Percentiles rank a stretch among this genome's conserved stretches.
These are phyloP conservation scores for Seriola quinqueradiata DNA, from an alignment of 2,113 vertebrate species.

Conservation along the genomic window DNA sequence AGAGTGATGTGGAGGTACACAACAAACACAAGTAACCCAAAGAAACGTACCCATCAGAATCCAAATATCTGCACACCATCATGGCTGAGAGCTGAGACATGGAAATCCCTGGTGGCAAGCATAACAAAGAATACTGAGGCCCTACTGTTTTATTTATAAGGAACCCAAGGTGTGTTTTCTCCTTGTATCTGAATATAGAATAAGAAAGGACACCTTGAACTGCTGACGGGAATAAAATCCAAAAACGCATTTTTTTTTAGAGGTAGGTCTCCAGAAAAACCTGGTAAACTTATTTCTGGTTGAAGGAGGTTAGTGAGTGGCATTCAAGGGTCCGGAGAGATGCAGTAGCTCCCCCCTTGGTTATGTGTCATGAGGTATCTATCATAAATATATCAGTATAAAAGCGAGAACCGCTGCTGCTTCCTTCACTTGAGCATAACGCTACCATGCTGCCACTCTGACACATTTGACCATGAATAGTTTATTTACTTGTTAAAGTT, in stretches of 20 bases:
- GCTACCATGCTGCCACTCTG: background rate
- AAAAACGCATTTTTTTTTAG: slow-evolving; percentile 34
- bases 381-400: slow-evolving; percentile 6
- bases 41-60: slow-evolving; percentile 58
- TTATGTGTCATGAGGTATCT: background rate
- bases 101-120: slow-evolving; percentile 70
- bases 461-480: background rate
- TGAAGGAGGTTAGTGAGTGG: slow-evolving; percentile 22
- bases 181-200: slow-evolving; percentile 65
- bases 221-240: slow-evolving; percentile 68
- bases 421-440: background rate
- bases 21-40: slow-evolving; percentile 51
- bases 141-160: slow-evolving; percentile 78
- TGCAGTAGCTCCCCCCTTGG: slow-evolving; percentile 3
- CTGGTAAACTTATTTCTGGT: slow-evolving; percentile 18
- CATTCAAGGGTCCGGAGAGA: slow-evolving; percentile 9
- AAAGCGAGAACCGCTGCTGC: background rate
- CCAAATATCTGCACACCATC: slow-evolving; percentile 61
- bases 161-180: slow-evolving; percentile 60
- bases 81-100: slow-evolving; percentile 58
- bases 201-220: slow-evolving; percentile 75
- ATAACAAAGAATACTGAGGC: slow-evolving; percentile 67
- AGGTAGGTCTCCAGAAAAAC: slow-evolving; percentile 36
- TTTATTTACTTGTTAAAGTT: slow-evolving; percentile 32
- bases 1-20: slow-evolving; percentile 43